Evolutionary conservation across 2,113 vertebrate genomes (phyloP), one percentile per base, ranked within the genome.

Genomic region (Ictalurus furcatus): DNA sequence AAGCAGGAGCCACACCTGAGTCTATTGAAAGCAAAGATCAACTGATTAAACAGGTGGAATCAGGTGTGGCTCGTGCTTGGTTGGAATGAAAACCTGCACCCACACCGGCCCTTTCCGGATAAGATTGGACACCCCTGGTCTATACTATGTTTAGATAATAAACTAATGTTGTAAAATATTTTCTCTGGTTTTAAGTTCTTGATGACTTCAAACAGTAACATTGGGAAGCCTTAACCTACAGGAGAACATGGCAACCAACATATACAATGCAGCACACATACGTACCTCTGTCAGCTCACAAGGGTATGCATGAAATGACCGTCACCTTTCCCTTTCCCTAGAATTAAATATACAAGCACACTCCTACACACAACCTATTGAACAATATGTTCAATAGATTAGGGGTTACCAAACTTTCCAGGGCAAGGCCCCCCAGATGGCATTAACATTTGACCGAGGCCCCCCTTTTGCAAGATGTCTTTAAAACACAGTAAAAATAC

Each of bases 381-480:
- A 85, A 88, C 23, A 73, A 76, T n/a, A 87, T 82, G 52, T 85
- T 88, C 84, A 88, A 82, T 89, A 85, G 76, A 78, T 34, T 34
- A 34, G 34, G 34, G 34, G 34, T 34, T 34, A 34, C 34, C 34
- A 34, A 34, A 34, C 34, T 34, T 34, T 34, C 34, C 1, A 34
- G 1, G 34, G 34, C 34, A 34, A 34, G 34, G 34, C 34, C 34
- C 34, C 34, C 34, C 34, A 34, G 1, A 34, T 34, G 34, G 34
- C 34, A 34, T 34, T 34, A 34, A 34, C 34, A 34, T 34, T 34
- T 34, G 34, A 34, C 34, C 34, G 34, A 34, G 34, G 34, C 34
- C 34, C 34, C 34, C 34, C 34, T 34, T 34, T 34, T 34, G 34
- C 34, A 34, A 34, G 34, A 34, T 34, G 34, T 34, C 34, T 34